phyloP scores from a whole-genome alignment of 2,113 vertebrate species.

The Neodontobutis hainanensis region DNA sequence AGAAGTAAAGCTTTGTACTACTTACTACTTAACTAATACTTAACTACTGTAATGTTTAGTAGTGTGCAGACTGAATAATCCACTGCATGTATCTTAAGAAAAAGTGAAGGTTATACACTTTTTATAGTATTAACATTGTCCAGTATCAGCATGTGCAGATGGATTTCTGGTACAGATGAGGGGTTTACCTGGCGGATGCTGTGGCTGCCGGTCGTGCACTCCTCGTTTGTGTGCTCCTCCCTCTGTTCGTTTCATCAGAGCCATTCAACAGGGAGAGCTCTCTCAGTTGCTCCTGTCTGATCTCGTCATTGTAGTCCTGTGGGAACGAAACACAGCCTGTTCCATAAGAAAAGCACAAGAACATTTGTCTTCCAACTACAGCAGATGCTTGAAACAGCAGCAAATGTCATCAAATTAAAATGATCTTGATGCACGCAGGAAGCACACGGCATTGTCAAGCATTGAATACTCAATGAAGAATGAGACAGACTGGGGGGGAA shows the following conservation, averaged over 20 bases:
- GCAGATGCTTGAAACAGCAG: conserved; percentile 54
- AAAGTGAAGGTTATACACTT: no score
- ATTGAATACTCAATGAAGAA: conserved; percentile 41
- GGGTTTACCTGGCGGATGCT: conserved; percentile 83
- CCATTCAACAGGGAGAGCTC: conserved; percentile 96
- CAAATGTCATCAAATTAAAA: conserved; percentile 58
- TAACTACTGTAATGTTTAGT: no score
- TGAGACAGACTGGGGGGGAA: conserved; percentile 4
- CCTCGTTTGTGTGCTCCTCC: conserved; percentile 85
- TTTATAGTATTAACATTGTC: no score
- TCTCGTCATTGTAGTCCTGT: conserved; percentile 99
- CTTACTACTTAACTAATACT: no score
- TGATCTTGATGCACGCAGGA: conserved; percentile 39
- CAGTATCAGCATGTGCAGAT: neutral
- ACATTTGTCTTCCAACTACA: conserved; percentile 54
- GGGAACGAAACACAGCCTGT: conserved; percentile 49
- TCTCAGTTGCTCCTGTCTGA: conserved; percentile 96
- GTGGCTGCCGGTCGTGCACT: conserved; percentile 82
- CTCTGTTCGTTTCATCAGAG: conserved; percentile 90
- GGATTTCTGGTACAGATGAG: neutral
- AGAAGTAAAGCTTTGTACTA: no score
- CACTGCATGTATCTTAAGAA: no score
- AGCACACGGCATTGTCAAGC: conserved; percentile 26
- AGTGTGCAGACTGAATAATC: no score
- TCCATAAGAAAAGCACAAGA: conserved; percentile 38